These are phyloP conservation scores for Cinara cedri DNA, from an alignment of 2,888 invertebrate genomes.

Conservation along the genomic window DNA sequence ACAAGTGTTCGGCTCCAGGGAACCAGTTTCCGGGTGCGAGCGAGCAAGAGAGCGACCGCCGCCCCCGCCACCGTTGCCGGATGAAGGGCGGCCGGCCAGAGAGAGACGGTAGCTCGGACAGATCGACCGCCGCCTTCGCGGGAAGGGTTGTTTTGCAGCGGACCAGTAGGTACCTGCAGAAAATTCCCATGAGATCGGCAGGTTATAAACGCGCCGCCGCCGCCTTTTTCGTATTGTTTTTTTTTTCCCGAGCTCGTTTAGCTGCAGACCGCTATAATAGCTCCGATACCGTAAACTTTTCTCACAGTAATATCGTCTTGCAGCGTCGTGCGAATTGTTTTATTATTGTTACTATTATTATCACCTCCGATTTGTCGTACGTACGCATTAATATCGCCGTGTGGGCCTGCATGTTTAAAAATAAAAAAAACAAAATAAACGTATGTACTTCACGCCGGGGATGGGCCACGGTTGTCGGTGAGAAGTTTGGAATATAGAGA, in stretches of 20 bases:
- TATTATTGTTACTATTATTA: background rate
- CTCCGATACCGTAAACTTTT: no score
- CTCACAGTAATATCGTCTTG: no score
- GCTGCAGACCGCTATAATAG: no score
- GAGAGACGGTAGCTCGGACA: conserved; percentile 50
- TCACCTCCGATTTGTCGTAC: background rate
- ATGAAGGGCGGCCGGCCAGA: background rate
- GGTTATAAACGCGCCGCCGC: background rate
- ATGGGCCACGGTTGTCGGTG: background rate
- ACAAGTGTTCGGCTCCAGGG: background rate
- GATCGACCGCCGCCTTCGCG: background rate
- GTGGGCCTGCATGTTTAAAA: no score
- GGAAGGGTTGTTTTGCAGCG: background rate
- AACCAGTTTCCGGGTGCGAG: conserved; percentile 28
- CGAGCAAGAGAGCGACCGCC: background rate
- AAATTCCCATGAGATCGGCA: conserved; percentile 46
- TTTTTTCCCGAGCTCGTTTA: no score
- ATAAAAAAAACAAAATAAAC: no score
- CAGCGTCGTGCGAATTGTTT: no score
- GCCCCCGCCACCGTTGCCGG: background rate
- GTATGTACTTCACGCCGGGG: no score
- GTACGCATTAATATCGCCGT: no score
- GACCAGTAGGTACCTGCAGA: conserved; percentile 30
- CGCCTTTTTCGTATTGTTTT: no score
- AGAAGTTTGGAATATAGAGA: no score